These are phyloP conservation scores for Diorhabda sublineata DNA, from an alignment of 1,140 invertebrate species.

Conservation along the genomic window DNA sequence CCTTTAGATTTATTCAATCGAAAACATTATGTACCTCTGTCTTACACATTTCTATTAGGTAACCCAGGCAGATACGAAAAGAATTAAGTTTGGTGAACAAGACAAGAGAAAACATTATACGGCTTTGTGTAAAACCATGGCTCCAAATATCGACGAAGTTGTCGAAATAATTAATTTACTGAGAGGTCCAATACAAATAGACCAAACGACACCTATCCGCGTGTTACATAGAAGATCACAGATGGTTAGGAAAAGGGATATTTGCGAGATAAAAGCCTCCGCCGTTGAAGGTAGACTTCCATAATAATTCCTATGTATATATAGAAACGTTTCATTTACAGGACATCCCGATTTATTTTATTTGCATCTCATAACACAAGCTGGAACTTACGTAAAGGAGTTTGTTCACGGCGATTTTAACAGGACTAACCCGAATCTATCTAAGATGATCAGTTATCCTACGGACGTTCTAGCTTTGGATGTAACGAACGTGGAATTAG, in stretches of 20 bases:
- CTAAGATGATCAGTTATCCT: slow-evolving; percentile 56
- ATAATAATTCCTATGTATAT: no score
- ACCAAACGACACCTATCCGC: slow-evolving; percentile 77
- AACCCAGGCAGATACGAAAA: slow-evolving; percentile 57
- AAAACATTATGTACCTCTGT: slow-evolving; percentile 35
- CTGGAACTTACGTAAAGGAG: slow-evolving; percentile 96
- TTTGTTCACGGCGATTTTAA: slow-evolving; percentile 95
- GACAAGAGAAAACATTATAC: slow-evolving; percentile 79
- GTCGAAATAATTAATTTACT: slow-evolving; percentile 50
- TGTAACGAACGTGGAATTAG: slow-evolving; percentile 62
- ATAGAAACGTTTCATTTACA: slow-evolving; percentile 34
- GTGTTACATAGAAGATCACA: slow-evolving; percentile 80
- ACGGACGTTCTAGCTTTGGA: slow-evolving; percentile 73
- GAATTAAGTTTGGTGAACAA: slow-evolving; percentile 83
- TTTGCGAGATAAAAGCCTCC: slow-evolving; percentile 59
- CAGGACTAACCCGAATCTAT: slow-evolving; percentile 69
- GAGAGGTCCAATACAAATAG: slow-evolving; percentile 21
- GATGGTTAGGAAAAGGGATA: slow-evolving; percentile 57
- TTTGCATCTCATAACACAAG: slow-evolving; percentile 76
- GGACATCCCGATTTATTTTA: slow-evolving; percentile 56
- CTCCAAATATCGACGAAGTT: slow-evolving; percentile 50
- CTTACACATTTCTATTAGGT: slow-evolving; percentile 63
- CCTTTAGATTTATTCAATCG: no score
- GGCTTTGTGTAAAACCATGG: slow-evolving; percentile 65
- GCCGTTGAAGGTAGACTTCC: slow-evolving; percentile 43